Evolutionary conservation across 2,113 vertebrate species (phyloP).

Genomic region (Sylvicapra grimmia): DNA sequence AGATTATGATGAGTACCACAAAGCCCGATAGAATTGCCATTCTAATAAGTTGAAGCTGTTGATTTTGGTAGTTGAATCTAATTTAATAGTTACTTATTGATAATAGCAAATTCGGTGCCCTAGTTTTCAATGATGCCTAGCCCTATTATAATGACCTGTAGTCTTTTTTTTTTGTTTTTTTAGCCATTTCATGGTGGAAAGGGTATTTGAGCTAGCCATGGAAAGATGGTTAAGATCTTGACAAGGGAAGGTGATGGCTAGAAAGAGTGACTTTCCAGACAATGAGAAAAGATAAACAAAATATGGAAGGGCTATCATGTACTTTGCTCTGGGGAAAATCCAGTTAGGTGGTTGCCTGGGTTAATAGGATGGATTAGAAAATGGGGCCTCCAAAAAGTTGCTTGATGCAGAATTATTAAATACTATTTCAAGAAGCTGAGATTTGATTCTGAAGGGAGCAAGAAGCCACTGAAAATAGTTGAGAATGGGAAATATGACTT

Average conservation of each 20-base stretch:
- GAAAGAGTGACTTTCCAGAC: not conserved
- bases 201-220: not conserved
- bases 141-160: not conserved
- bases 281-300: not conserved
- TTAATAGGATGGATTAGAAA: not conserved
- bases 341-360: not conserved
- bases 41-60: not conserved
- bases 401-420: not conserved
- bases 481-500: not conserved
- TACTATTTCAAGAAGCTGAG: not conserved
- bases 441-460: conserved; percentile 9
- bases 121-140: not conserved
- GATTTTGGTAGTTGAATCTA: not conserved
- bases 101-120: not conserved
- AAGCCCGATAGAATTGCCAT: not conserved
- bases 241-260: not conserved
- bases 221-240: conserved; percentile 32
- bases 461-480: not conserved
- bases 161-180: not conserved
- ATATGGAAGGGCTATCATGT: not conserved
- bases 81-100: conserved; percentile 3
- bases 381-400: not conserved
- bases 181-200: conserved; percentile 8
- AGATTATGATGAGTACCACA: not conserved
- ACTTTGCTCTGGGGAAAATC: not conserved